A percentile compares a stretch with the other conserved stretches of the same genome.
These are phyloP conservation scores for Parus major DNA, from an alignment of 2,113 vertebrate species.

Conservation along the genomic window DNA sequence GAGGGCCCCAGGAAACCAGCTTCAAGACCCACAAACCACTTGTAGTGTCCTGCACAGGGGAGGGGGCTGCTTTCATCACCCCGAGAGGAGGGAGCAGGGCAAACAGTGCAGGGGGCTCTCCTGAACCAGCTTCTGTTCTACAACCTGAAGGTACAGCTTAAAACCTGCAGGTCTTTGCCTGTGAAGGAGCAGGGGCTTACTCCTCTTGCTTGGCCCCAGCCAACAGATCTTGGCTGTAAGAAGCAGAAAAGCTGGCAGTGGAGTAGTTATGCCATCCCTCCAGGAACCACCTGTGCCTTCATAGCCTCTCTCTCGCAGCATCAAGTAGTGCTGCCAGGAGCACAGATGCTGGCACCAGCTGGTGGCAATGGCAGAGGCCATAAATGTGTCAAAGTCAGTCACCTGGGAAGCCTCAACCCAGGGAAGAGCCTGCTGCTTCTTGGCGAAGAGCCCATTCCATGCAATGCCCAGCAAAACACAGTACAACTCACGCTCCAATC, in stretches of 20 bases:
- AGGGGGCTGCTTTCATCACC: neutral
- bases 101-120: neutral
- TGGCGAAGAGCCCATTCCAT: neutral
- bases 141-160: neutral
- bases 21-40: neutral
- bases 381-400: neutral
- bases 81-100: neutral
- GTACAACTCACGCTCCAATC: slow-evolving; percentile 91
- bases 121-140: neutral
- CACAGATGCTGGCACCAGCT: slow-evolving; percentile 35
- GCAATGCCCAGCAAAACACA: neutral
- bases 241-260: neutral
- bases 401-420: slow-evolving; percentile 1
- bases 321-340: slow-evolving; percentile 4
- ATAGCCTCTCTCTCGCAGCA: neutral
- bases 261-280: neutral
- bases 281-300: neutral
- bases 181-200: neutral
- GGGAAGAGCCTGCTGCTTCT: neutral
- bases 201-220: neutral
- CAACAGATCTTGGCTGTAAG: neutral
- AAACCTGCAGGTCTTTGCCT: neutral
- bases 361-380: neutral
- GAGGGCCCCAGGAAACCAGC: neutral
- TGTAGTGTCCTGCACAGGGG: neutral